Percentiles rank a stretch among this genome's conserved stretches.
phyloP scores from a whole-genome alignment of 64 coral and sea anemone genomes.

The Dendronephthya gigantea region DNA sequence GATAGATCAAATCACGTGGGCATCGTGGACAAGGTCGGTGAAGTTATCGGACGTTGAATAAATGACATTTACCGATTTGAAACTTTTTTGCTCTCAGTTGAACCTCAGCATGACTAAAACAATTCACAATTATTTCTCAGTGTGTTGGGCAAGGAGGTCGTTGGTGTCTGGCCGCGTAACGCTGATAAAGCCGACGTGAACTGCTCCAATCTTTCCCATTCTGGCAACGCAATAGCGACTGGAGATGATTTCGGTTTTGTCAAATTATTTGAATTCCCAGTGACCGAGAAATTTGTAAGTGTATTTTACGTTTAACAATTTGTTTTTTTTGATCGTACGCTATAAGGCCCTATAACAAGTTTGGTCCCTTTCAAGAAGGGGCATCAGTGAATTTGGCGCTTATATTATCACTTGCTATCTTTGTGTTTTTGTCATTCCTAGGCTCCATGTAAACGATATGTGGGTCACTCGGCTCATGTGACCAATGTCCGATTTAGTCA shows the following conservation, averaged over 20 bases:
- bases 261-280: slow-evolving; percentile 86
- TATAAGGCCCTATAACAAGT: too few species aligned
- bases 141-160: slow-evolving; percentile 91
- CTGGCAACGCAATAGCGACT: slow-evolving; percentile 66
- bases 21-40: slow-evolving; percentile 78
- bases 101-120: not conserved
- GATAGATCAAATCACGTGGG: slow-evolving; percentile 86
- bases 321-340: not conserved
- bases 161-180: slow-evolving; percentile 93
- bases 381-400: too few species aligned
- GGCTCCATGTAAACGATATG: slow-evolving; percentile 83
- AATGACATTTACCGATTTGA: too few species aligned
- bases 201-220: slow-evolving; percentile 67
- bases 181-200: slow-evolving; percentile 98
- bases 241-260: slow-evolving; percentile 99
- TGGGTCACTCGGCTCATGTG: slow-evolving; percentile 97
- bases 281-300: slow-evolving; percentile 97
- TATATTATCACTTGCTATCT: too few species aligned
- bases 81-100: not conserved
- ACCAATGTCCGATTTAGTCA: slow-evolving; percentile 89
- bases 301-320: not conserved
- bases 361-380: too few species aligned
- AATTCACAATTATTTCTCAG: slow-evolving; percentile 14
- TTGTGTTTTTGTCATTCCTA: slow-evolving; percentile 1
- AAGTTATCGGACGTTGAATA: not conserved